Evolutionary conservation across 2,113 vertebrate species (phyloP).

Genomic region (Forbesichthys papilliferus): DNA sequence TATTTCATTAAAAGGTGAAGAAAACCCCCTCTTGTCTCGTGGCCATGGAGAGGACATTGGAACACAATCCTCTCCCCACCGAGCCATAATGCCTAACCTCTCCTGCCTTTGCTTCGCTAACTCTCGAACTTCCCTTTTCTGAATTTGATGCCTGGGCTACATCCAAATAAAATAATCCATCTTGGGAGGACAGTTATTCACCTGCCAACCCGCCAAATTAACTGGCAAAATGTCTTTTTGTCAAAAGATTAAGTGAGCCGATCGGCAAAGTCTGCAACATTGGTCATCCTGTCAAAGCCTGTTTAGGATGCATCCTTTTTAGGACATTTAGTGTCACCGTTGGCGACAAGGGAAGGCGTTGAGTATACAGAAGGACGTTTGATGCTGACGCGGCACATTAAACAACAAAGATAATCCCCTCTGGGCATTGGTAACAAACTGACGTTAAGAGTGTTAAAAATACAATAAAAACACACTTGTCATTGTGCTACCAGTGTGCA

Average conservation of each 20-base stretch:
- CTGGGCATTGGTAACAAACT: too few relatives aligned
- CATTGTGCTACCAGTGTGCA: too few relatives aligned
- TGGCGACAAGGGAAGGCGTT: too few relatives aligned
- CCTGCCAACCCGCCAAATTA: conserved; percentile 17
- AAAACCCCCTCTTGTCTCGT: conserved; percentile 70
- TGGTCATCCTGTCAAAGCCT: conserved; percentile 62
- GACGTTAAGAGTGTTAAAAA: too few relatives aligned
- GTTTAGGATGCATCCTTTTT: conserved; percentile 42
- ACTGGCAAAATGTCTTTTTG: conserved; percentile 56
- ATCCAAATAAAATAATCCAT: conserved; percentile 48
- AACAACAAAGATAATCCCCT: too few relatives aligned
- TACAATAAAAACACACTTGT: too few relatives aligned
- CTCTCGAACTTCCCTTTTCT: conserved; percentile 30
- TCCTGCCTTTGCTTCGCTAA: conserved; percentile 18
- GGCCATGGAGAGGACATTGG: conserved; percentile 57
- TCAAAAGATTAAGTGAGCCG: conserved; percentile 34
- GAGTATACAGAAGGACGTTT: too few relatives aligned
- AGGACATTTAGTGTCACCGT: too few relatives aligned
- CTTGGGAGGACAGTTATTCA: conserved; percentile 9
- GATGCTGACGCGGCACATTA: too few relatives aligned
- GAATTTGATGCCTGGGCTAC: conserved; percentile 33
- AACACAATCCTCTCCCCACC: conserved; percentile 55
- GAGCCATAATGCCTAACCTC: conserved; percentile 20
- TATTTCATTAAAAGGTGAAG: conserved; percentile 80
- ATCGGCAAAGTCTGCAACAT: conserved; percentile 47